Base-by-base conservation (phyloP, 2,797 vertebrate species). In the Echiichthys vipera region DNA sequence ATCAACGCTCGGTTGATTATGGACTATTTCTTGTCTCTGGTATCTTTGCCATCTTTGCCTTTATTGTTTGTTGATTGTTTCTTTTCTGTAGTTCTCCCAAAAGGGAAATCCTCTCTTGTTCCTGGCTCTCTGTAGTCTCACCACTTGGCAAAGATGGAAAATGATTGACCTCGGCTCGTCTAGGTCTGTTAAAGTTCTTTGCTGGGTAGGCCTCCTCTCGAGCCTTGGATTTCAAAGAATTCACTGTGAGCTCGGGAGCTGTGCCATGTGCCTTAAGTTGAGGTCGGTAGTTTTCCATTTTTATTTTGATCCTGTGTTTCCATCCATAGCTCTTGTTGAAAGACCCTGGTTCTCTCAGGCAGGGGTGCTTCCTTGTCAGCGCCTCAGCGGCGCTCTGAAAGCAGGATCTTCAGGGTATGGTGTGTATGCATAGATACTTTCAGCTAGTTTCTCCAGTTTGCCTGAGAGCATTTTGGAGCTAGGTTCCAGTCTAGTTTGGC, bases 141-240 rank as follows among this genome's bases (percentile, higher is more conserved):
- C 27, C 67, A 71, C 9, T 53, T 34, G 56, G 67, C n/a, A 70
- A 61, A 11, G 20, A 18, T 59, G 67, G 67, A 34, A 59, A 70
- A 61, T 70, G n/a, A 1, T 53, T 70, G 36, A 15, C 46, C 46
- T 61, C 46, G 15, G 39, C 54, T 37, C 29, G 4, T 58, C 62
- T 50, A 30, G 62, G 43, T 50, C 62, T 73, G 29, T 70, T 69
- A 3, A 71, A 18, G 4, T 63, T 71, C 17, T 57, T 57, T 46
- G 51, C 70, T 14, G 18, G 40, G 12, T 45, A 30, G 59, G 59
- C 3, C 0, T 56, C 24, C 12, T 17, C 61, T 34, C 2, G 25
- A 65, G 32, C n/a, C 67, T 71, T 67, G 8, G 68, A 53, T 27
- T 71, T 71, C 12, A 53, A 25, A 65, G 59, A 72, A 49, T 72